phyloP scores from a whole-genome alignment of 1,140 invertebrate species.

The Drosophila jambulina region DNA sequence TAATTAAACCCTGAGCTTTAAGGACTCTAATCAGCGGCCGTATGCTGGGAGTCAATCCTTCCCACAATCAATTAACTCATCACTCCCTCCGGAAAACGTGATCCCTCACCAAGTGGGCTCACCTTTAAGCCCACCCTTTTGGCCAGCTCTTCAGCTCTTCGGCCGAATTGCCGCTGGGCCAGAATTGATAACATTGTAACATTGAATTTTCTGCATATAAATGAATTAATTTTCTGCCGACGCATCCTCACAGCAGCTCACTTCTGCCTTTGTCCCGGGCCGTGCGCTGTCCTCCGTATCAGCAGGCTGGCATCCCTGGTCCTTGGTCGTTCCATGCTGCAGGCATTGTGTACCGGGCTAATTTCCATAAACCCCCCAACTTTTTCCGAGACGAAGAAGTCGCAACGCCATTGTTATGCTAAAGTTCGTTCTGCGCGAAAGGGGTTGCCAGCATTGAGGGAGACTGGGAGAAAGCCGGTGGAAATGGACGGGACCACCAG shows the following conservation, averaged over 20 bases:
- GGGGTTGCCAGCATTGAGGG: conserved; percentile 51
- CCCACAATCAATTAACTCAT: conserved; percentile 60
- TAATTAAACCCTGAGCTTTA: conserved; percentile 23
- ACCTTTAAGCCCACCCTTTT: conserved; percentile 40
- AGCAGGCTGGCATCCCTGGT: conserved; percentile 25
- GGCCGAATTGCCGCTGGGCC: conserved; percentile 63
- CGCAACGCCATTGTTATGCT: conserved; percentile 81
- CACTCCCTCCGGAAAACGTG: neutral
- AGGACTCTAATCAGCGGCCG: conserved; percentile 36
- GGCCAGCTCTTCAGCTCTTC: conserved; percentile 7
- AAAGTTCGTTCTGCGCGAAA: conserved; percentile 57
- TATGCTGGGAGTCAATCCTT: conserved; percentile 50
- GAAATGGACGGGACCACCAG: conserved; percentile 37
- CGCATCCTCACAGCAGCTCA: conserved; percentile 36
- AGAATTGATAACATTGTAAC: conserved; percentile 83
- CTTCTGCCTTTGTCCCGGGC: conserved; percentile 13
- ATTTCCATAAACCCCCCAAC: conserved; percentile 77
- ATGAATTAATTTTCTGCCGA: conserved; percentile 81
- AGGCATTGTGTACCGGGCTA: conserved; percentile 74
- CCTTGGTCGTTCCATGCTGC: conserved; percentile 24
- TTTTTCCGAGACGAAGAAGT: conserved; percentile 47
- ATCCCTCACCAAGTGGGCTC: conserved; percentile 7
- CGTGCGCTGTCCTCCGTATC: conserved; percentile 31
- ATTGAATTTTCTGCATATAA: conserved; percentile 84
- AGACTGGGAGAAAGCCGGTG: conserved; percentile 13